These are phyloP conservation scores for Frankliniella fusca DNA, from an alignment of 2,888 invertebrate species.

Conservation along the genomic window DNA sequence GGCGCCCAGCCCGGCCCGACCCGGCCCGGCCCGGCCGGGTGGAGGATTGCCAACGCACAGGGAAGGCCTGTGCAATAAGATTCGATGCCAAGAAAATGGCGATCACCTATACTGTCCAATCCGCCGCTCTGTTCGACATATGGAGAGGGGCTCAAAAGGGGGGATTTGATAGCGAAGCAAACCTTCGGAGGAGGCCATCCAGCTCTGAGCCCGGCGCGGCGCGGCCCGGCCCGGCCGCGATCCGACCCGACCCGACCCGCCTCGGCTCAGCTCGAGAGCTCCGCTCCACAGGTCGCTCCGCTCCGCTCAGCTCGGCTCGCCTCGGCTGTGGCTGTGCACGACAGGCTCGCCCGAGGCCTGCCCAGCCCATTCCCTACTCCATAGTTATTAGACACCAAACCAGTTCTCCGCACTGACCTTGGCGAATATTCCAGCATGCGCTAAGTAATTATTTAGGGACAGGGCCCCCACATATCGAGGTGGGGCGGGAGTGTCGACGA, in stretches of 20 bases:
- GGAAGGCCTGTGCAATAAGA: background rate
- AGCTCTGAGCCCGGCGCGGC: background rate
- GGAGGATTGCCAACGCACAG: slow-evolving; percentile 10
- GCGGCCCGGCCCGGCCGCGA: background rate
- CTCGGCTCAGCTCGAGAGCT: background rate
- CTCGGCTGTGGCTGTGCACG: background rate
- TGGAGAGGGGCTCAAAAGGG: background rate
- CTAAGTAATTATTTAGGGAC: slow-evolving; percentile 20
- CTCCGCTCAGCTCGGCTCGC: background rate
- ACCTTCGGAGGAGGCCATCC: slow-evolving; percentile 12
- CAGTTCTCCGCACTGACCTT: slow-evolving; percentile 21
- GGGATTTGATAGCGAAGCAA: slow-evolving; percentile 16
- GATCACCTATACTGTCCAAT: background rate
- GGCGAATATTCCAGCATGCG: slow-evolving; percentile 19
- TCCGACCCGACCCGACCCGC: background rate
- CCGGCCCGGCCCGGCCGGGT: background rate
- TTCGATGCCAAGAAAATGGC: background rate
- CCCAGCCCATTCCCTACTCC: slow-evolving; percentile 5
- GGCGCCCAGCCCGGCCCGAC: no score
- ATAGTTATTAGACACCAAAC: slow-evolving; percentile 22
- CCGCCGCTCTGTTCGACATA: background rate
- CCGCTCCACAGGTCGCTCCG: background rate
- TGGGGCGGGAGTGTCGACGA: no score
- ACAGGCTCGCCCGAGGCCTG: background rate
- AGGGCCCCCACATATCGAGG: background rate